Evolutionary conservation across 2,888 invertebrate genomes (phyloP), one percentile per base, ranked within the genome.

Genomic region (Phengaris arion): DNA sequence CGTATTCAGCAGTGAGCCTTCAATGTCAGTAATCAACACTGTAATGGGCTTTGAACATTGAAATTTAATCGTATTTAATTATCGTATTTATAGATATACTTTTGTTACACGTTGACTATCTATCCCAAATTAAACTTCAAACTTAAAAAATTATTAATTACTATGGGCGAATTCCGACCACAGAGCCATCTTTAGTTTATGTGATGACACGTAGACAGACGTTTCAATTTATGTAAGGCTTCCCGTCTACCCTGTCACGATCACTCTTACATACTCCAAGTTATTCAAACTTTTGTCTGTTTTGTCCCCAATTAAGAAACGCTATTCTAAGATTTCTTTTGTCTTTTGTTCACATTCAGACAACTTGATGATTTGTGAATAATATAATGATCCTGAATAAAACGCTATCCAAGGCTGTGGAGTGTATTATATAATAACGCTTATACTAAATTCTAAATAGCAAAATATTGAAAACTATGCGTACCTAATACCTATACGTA

Each of bases 241-340:
- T 64, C 64, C 10, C 59, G 35, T 64, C 64, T 64, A 35, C 13
- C 35, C 13, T 12, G 10, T 45, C 64, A 64, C 13, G 12, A 64
- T 35, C 35, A 64, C 64, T 64, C 64, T 64, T 64, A 45, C 45
- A 6, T 45, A 13, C 12, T 10, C 64, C 64, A 64, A 64, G 35
- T 69, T 69, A n/a, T 69, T 0, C 9, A 69, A 69, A 69, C 69
- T 69, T 46, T 69, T 46, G 46, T 69, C 69, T 69, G 46, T 69
- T 69, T 22, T 69, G 46, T 69, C 48, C 48, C 48, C 69, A 69
- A 69, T 69, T 69, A 69, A 69, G 48, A 69, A 69, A 69, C 48
- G 69, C 48, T 48, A 48, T 69, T 48, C 46, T 69, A n/a, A 69
- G 69, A 69, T 69, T 69, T 48, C 69, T 69, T 69, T 69, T 69